Base-by-base conservation (phyloP, 1,140 invertebrate genomes). In the Aphelenchoides besseyi region DNA sequence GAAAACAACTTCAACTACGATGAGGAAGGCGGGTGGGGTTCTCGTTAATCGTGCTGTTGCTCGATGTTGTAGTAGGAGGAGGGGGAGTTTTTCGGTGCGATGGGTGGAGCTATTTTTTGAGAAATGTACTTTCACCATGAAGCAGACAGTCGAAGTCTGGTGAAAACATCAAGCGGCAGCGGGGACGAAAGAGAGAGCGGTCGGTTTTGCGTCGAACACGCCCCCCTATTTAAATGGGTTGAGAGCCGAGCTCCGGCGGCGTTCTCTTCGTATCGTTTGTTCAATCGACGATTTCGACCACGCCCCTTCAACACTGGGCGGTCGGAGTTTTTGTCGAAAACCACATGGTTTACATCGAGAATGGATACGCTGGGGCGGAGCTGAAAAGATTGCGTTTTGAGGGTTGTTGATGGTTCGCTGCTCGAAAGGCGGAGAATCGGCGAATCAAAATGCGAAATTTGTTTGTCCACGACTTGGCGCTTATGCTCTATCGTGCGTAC, bases 1-100 rank as follows among this genome's bases (percentile, higher is more conserved):
- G 41, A 48, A 48, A 48, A 48, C 41, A 23, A 48, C 41, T 48
- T 48, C 41, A 23, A 48, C 41, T 48, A 48, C 41, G 41, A 48
- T 48, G 41, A 48, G 41, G 41, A 48, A 48, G 41, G 41, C 41
- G 41, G 41, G 41, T 48, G 41, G n/a, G n/a, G 41, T 48, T 48
- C 41, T 48, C 41, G 41, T 48, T 48, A 48, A 48, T 48, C 41
- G 41, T 48, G 41, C 41, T 48, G 41, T 48, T 48, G 41, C 41
- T 48, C 41, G 41, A 48, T 48, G 41, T 48, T 48, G 41, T 48
- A 48, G 41, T 48, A 48, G 41, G 41, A 48, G 41, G 41, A 48
- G 41, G 41, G 41, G 41, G 41, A 48, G 41, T 48, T 48, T 48
- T 48, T 48, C 41, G 41, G 41, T 23, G n/a, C n/a, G n/a, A n/a